phyloP scores from a whole-genome alignment of 2,113 vertebrate genomes.

The Cathartes aura region DNA sequence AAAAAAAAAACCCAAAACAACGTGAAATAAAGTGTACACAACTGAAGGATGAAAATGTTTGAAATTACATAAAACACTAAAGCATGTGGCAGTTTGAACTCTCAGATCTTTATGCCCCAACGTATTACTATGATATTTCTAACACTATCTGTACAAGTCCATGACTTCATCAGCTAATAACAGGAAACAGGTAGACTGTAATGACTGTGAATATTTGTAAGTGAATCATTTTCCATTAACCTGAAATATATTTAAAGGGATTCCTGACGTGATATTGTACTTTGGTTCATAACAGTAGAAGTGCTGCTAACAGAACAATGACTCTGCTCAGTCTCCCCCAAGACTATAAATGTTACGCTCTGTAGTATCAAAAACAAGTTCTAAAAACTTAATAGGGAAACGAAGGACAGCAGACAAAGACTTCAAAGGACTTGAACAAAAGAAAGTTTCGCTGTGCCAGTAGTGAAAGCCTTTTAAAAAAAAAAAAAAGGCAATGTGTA shows the following conservation, averaged over 20 bases:
- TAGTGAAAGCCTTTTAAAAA: not conserved
- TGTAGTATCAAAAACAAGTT: not conserved
- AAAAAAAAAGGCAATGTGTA: accelerated
- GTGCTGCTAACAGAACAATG: not conserved
- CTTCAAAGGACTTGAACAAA: not conserved
- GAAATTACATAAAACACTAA: constrained; percentile 49
- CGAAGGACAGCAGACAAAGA: not conserved
- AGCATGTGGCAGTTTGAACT: not conserved
- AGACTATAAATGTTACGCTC: not conserved
- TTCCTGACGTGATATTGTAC: not conserved
- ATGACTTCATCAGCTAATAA: not conserved
- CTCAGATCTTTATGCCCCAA: not conserved
- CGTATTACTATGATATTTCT: not conserved
- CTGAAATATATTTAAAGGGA: not conserved
- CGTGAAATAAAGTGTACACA: constrained; percentile 64
- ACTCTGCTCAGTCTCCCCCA: not conserved
- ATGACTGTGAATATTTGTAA: not conserved
- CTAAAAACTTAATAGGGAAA: not conserved
- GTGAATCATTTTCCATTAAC: not conserved
- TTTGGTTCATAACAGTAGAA: not conserved
- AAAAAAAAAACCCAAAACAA: constrained; percentile 29
- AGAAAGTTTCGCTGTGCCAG: not conserved
- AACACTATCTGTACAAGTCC: not conserved
- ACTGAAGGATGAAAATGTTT: constrained; percentile 73
- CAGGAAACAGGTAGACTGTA: not conserved